Conservation (phyloP, 2,888 invertebrate genomes). For the Rosalia funebris region DNA sequence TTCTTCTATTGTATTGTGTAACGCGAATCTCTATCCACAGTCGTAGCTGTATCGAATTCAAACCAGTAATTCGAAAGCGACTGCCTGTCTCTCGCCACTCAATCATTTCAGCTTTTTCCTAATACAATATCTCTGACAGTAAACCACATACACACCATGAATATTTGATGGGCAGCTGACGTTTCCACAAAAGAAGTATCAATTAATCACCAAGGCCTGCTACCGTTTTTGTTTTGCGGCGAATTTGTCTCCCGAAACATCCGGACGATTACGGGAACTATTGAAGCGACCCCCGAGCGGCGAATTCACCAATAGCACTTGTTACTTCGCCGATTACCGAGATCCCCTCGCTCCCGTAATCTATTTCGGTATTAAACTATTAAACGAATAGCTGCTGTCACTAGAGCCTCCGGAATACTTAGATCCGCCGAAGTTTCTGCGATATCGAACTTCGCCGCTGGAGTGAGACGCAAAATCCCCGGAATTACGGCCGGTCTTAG, state of each 20-base stretch:
- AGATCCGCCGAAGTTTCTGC: conserved; percentile 14
- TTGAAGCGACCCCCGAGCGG: conserved; percentile 51
- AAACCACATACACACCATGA: background rate
- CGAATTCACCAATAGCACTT: conserved; percentile 57
- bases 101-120: too few species aligned
- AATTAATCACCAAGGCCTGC: background rate
- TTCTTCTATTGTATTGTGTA: too few species aligned
- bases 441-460: background rate
- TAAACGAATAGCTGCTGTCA: conserved; percentile 50
- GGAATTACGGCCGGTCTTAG: background rate
- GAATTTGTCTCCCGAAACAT: conserved; percentile 7
- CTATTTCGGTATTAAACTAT: conserved; percentile 59
- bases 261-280: conserved; percentile 34
- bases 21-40: too few species aligned
- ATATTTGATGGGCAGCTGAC: background rate
- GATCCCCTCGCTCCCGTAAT: conserved; percentile 51
- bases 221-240: conserved; percentile 10
- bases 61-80: too few species aligned
- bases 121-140: background rate
- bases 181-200: background rate
- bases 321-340: conserved; percentile 56
- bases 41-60: too few species aligned
- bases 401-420: conserved; percentile 39
- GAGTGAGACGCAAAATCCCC: conserved; percentile 18
- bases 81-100: too few species aligned